Base-by-base conservation (phyloP, 2,113 vertebrate genomes). In the Embiotoca jacksoni region DNA sequence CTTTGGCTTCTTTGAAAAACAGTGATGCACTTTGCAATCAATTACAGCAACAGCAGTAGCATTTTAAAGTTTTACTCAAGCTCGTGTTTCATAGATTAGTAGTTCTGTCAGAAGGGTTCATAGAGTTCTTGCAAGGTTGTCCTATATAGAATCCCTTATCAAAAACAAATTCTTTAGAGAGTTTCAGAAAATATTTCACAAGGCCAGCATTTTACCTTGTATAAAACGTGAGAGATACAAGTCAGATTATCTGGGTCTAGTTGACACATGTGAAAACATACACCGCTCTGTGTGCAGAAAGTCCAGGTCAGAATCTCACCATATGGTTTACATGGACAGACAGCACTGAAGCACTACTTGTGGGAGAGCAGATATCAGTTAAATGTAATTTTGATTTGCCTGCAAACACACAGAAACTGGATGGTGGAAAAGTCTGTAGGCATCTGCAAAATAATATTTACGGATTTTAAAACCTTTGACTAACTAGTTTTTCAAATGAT, bases 301-400 rank as follows among this genome's bases (percentile, higher is more conserved):
- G 32, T 44, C 52, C 30, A 71, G 13, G 5, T 30, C 35, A 66
- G 44, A 16, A 49, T 77, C 61, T 55, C 35, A 74, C 55, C 55
- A 56, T 55, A 69, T n/a, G 33, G 10, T 54, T 61, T 46, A 14
- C 32, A 47, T 56, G 2, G 39, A 35, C 44, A 3, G 30, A 63
- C 47, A 58, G 23, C 8, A 0, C 16, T 66, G 53, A 66, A 23
- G 23, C 64, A 75, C 41, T 35, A 23, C 54, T 32, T 23, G 23
- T 23, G 23, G 23, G 23, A 63, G 55, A 35, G 16, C 16, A 44
- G 33, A 66, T 9, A 44, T 41, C 8, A 52, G 15, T 35, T 66
- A 56, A 71, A 56, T 1, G 2, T 2, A 31, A 46, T 78, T 32
- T 60, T 8, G 46, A 50, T 55, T 55, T 0, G 5, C 44, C 63